Evolutionary conservation across 2,797 vertebrate genomes (phyloP).

Genomic region (Austrolebias charrua): DNA sequence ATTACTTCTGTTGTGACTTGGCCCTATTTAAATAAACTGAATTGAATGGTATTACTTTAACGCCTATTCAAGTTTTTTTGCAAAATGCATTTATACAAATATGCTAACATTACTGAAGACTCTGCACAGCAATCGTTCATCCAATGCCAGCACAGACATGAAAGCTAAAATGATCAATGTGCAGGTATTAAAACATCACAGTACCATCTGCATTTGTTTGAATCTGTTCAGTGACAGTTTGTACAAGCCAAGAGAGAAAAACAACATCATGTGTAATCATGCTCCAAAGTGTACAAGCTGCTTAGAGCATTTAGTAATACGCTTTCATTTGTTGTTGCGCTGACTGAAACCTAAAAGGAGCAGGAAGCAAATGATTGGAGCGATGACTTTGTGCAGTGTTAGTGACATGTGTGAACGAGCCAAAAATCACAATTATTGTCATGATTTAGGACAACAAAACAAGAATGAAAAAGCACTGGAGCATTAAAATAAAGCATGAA

Average conservation of each 20-base stretch:
- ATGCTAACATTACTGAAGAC: conserved; percentile 8
- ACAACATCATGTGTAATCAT: background rate
- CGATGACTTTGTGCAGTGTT: conserved; percentile 24
- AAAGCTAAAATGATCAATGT: too few species aligned
- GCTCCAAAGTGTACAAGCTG: conserved; percentile 18
- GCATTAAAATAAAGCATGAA: conserved; percentile 53
- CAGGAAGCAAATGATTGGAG: conserved; percentile 36
- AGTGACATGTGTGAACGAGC: conserved; percentile 18
- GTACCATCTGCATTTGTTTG: background rate
- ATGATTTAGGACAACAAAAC: conserved; percentile 55
- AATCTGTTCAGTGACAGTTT: conserved; percentile 1
- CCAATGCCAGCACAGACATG: too few species aligned
- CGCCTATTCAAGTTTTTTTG: background rate
- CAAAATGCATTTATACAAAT: conserved; percentile 55
- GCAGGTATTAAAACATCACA: background rate
- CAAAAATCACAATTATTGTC: conserved; percentile 40
- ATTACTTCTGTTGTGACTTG: too few species aligned
- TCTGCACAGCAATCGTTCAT: too few species aligned
- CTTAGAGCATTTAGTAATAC: too few species aligned
- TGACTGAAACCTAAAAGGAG: conserved; percentile 41
- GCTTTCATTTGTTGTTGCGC: conserved; percentile 23
- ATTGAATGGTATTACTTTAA: too few species aligned
- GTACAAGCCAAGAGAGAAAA: background rate
- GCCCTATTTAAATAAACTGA: too few species aligned
- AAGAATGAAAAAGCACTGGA: conserved; percentile 43